Percentiles rank a stretch among this genome's conserved stretches.
These are phyloP conservation scores for Glyptemys insculpta DNA, from an alignment of 2,797 vertebrate genomes.

Conservation along the genomic window DNA sequence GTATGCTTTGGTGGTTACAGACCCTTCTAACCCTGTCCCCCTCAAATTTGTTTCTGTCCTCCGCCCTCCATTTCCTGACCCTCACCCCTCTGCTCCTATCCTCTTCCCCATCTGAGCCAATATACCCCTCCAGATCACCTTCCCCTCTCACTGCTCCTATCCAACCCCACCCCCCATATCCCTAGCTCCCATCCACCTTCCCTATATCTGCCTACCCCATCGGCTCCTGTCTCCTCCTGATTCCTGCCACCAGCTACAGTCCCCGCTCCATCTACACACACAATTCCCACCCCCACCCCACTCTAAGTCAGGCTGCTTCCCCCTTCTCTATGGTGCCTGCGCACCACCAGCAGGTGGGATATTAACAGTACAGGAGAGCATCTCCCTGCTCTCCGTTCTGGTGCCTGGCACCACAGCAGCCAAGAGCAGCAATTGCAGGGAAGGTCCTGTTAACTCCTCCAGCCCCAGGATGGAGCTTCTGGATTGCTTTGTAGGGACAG, in stretches of 20 bases:
- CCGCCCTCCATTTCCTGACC: no score
- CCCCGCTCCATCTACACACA: background rate
- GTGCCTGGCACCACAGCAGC: background rate
- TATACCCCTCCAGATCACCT: no score
- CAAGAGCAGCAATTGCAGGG: accelerated
- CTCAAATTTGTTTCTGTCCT: background rate
- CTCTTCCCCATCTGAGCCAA: no score
- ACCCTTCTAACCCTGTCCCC: background rate
- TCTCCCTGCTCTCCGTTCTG: background rate
- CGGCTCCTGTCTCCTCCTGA: background rate
- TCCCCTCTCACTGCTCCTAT: no score
- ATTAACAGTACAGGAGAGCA: accelerated
- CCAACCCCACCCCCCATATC: no score
- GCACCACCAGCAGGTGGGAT: background rate
- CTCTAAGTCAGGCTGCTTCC: background rate
- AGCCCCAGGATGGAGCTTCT: accelerated
- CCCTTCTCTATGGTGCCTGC: background rate
- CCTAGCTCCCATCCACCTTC: no score
- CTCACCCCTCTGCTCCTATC: no score
- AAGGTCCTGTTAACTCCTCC: background rate
- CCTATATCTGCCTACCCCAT: no score
- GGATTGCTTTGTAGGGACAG: no score
- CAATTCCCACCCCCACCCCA: background rate
- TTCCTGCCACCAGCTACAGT: background rate
- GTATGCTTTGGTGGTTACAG: no score